Conservation (phyloP, 2,113 vertebrate genomes). For the human region GRCh38 chrX:92165001-92165500, state of each 20-base stretch:
- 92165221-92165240: not conserved
- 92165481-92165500: not conserved
- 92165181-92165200: not conserved
- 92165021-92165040: no score
- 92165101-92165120: not conserved
- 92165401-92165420: not conserved
- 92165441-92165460: not conserved
- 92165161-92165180: not conserved
- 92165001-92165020: no score
- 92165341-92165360: not conserved
- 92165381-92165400: not conserved
- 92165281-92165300: not conserved
- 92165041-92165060: no score
- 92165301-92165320: not conserved
- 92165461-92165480: slow-evolving; percentile 11
- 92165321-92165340: not conserved
- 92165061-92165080: no score
- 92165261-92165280: not conserved
- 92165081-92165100: not conserved
- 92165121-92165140: not conserved
- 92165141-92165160: not conserved
- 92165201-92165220: not conserved
- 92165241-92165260: not conserved
- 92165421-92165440: not conserved
- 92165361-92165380: not conserved